These are phyloP conservation scores for Tadarida brasiliensis DNA, from an alignment of 2,797 vertebrate genomes.

Conservation along the genomic window DNA sequence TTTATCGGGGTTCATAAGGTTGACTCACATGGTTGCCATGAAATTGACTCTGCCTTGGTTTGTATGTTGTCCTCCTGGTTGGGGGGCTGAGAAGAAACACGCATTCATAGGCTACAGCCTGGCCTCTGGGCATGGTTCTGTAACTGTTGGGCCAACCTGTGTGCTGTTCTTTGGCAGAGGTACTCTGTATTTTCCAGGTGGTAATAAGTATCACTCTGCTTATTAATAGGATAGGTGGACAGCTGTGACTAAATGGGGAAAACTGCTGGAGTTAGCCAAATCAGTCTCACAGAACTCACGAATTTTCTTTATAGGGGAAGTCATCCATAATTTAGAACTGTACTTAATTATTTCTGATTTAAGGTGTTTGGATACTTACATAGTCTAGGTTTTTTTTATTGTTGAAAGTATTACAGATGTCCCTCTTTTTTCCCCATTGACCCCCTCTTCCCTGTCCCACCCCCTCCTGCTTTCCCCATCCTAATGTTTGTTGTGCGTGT, in stretches of 20 bases:
- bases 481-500: too few species aligned
- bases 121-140: neutral
- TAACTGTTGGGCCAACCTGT: neutral
- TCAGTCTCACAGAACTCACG: neutral
- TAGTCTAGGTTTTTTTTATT: neutral
- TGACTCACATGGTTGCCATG: neutral
- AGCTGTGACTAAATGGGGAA: neutral
- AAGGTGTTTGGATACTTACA: neutral
- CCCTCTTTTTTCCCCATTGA: too few species aligned
- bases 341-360: neutral
- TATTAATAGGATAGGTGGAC: neutral
- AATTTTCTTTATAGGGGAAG: neutral
- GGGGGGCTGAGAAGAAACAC: neutral
- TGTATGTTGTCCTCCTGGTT: neutral
- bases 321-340: neutral
- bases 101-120: neutral
- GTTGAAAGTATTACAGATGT: neutral
- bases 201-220: slow-evolving; percentile 1
- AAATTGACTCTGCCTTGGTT: neutral
- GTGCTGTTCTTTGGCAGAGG: neutral
- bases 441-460: too few species aligned
- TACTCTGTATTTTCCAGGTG: slow-evolving; percentile 13
- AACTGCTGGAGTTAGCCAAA: neutral
- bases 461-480: too few species aligned
- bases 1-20: neutral